Conservation (phyloP, 2,888 invertebrate species). For the Diarsia rubi region DNA sequence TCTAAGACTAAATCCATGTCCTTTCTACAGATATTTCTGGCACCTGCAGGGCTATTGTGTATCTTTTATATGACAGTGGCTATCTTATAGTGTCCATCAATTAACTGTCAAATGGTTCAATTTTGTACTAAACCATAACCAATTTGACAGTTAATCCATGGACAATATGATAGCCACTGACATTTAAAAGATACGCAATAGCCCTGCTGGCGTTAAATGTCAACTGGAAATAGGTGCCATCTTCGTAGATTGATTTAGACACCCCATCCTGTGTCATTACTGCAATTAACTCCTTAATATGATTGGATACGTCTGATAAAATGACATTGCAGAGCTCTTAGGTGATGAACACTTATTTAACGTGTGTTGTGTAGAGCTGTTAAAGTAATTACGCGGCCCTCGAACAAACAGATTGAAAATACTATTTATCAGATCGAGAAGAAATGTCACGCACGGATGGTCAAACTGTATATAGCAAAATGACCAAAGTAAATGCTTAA, state of each 20-base stretch:
- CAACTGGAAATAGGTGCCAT: conserved; percentile 19
- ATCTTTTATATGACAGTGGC: no score
- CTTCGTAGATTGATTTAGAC: conserved; percentile 25
- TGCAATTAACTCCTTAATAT: conserved; percentile 28
- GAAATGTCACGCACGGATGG: neutral
- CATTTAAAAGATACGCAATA: no score
- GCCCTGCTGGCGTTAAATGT: conserved; percentile 21
- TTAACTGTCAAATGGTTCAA: no score
- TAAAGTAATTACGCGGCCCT: conserved; percentile 5
- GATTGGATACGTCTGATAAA: conserved; percentile 23
- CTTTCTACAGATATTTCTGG: conserved; percentile 7
- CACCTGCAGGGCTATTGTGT: no score
- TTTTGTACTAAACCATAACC: no score
- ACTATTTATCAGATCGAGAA: neutral
- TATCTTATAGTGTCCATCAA: no score
- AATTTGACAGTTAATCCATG: no score
- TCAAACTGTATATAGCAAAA: neutral
- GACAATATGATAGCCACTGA: no score
- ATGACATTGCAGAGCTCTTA: conserved; percentile 19
- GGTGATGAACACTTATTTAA: neutral
- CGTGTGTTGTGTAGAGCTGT: neutral
- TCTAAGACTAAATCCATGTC: neutral
- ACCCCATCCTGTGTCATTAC: conserved; percentile 25
- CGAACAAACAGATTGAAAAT: neutral
- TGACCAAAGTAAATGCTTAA: neutral